Conservation (phyloP, 2,888 invertebrate genomes). For the Parthenolecanium corni region DNA sequence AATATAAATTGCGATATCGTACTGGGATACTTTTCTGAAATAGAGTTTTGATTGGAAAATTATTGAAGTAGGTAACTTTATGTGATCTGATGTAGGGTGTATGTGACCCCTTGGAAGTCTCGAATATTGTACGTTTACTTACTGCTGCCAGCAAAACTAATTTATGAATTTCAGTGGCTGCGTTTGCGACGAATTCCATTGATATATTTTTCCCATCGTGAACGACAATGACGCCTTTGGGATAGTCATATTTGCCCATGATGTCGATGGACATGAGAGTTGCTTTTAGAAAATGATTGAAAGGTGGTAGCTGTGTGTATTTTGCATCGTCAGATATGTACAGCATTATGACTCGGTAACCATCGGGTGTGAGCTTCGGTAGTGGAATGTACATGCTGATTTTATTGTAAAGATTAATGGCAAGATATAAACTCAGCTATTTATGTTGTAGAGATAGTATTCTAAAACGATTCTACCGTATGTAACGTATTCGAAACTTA, state of each 20-base stretch:
- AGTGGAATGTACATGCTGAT: conserved; percentile 32
- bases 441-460: too few species aligned
- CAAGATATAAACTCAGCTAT: too few species aligned
- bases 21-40: conserved; percentile 7
- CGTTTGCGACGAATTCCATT: not conserved
- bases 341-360: conserved; percentile 31
- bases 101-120: too few species aligned
- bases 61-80: too few species aligned
- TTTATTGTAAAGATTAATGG: too few species aligned
- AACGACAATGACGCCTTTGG: not conserved
- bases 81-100: too few species aligned
- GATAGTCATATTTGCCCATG: conserved; percentile 8
- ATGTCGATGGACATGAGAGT: conserved; percentile 2
- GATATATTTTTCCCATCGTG: not conserved
- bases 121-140: too few species aligned
- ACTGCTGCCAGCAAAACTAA: not conserved
- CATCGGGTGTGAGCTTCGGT: conserved; percentile 32
- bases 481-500: too few species aligned
- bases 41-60: too few species aligned
- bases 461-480: too few species aligned
- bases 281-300: not conserved
- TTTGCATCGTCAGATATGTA: not conserved
- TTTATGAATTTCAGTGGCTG: not conserved
- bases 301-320: not conserved
- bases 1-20: conserved; percentile 5